A percentile compares a stretch with the other conserved stretches of the same genome.
phyloP scores from a whole-genome alignment of 2,888 invertebrate species.

The Chirona hameri region DNA sequence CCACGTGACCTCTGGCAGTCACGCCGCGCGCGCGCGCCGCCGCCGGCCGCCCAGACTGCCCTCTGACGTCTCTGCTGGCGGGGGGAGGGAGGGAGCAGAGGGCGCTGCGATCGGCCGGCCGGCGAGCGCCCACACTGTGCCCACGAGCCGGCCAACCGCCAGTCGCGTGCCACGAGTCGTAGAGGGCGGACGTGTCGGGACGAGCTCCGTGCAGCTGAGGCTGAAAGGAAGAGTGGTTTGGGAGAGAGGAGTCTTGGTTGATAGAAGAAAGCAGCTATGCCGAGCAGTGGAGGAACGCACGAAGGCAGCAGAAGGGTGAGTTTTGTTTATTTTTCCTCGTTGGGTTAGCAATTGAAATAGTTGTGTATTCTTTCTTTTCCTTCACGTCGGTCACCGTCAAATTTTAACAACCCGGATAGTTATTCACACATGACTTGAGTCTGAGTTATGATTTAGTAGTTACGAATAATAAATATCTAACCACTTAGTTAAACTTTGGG shows the following conservation, averaged over 20 bases:
- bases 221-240: background rate
- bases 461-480: too few species aligned
- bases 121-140: background rate
- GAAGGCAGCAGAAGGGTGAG: slow-evolving; percentile 3
- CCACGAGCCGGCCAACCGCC: background rate
- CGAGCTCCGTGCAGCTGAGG: background rate
- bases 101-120: background rate
- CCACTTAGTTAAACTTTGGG: too few species aligned
- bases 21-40: background rate
- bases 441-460: too few species aligned
- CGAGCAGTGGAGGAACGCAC: background rate
- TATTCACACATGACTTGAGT: too few species aligned
- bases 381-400: too few species aligned
- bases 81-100: background rate
- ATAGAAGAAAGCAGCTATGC: background rate
- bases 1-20: background rate
- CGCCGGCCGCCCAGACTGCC: background rate
- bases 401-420: too few species aligned
- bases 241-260: background rate
- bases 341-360: background rate
- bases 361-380: too few species aligned
- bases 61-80: background rate
- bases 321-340: background rate
- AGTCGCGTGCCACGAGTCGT: background rate
- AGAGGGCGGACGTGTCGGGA: background rate